Evolutionary conservation across 2,113 vertebrate genomes (phyloP).

Genomic region (Heteronetta atricapilla): DNA sequence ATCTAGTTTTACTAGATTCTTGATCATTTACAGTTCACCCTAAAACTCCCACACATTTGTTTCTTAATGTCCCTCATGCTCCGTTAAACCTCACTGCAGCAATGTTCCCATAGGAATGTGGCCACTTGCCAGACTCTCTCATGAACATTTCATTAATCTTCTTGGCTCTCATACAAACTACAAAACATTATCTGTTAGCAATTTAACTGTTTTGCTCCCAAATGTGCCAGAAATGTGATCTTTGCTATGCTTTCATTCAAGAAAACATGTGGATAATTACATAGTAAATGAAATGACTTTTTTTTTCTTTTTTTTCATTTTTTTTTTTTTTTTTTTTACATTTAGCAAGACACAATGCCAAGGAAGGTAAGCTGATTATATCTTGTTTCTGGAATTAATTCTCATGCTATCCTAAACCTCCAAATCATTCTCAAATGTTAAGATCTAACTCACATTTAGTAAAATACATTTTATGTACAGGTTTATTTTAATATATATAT

Average conservation of each 20-base stretch:
- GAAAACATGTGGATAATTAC: slow-evolving; percentile 50
- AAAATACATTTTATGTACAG: slow-evolving; percentile 3
- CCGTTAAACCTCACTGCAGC: slow-evolving; percentile 66
- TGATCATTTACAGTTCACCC: slow-evolving; percentile 74
- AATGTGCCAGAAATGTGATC: slow-evolving; percentile 66
- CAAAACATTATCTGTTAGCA: slow-evolving; percentile 74
- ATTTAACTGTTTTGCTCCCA: slow-evolving; percentile 78
- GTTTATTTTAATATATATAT: neutral
- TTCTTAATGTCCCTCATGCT: slow-evolving; percentile 76
- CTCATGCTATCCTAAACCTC: neutral
- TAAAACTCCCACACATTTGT: slow-evolving; percentile 78
- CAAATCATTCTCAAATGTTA: slow-evolving; percentile 23
- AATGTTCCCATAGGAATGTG: slow-evolving; percentile 85
- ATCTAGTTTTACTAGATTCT: slow-evolving; percentile 67
- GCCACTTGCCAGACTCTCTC: slow-evolving; percentile 78
- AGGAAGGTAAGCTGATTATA: slow-evolving; percentile 54
- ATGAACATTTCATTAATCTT: slow-evolving; percentile 84
- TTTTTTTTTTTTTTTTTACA: neutral
- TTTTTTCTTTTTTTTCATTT: neutral
- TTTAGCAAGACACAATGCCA: slow-evolving; percentile 5
- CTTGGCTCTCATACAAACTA: slow-evolving; percentile 77
- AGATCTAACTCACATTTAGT: neutral
- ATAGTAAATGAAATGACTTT: slow-evolving; percentile 45
- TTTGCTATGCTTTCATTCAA: slow-evolving; percentile 40
- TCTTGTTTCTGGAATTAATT: slow-evolving; percentile 36